Percentiles rank a stretch among this genome's conserved stretches.
Conservation (phyloP, 2,113 vertebrate genomes). For the Romanogobio albipinnatus region DNA sequence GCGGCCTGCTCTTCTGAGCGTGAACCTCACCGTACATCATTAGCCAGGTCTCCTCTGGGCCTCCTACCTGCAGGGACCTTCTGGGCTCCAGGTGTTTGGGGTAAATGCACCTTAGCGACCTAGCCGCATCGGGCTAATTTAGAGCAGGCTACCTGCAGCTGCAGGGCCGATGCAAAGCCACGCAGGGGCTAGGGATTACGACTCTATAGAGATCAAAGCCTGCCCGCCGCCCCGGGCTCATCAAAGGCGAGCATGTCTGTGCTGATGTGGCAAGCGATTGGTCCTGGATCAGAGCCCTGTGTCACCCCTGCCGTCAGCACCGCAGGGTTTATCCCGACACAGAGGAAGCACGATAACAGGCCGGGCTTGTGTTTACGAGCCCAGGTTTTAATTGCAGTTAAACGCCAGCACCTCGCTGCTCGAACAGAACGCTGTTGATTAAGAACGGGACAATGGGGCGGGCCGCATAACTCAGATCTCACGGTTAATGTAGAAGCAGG, state of each 20-base stretch:
- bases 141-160: slow-evolving; percentile 70
- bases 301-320: slow-evolving; percentile 61
- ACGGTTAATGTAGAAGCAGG: slow-evolving; percentile 74
- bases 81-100: slow-evolving; percentile 75
- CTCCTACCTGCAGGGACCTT: slow-evolving; percentile 71
- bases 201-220: slow-evolving; percentile 83
- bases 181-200: slow-evolving; percentile 73
- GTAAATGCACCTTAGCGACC: slow-evolving; percentile 71
- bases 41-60: slow-evolving; percentile 73
- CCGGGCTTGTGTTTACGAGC: slow-evolving; percentile 70
- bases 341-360: slow-evolving; percentile 70
- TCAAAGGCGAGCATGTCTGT: slow-evolving; percentile 78
- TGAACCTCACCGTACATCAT: slow-evolving; percentile 59
- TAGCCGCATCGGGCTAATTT: slow-evolving; percentile 75
- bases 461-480: slow-evolving; percentile 75
- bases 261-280: slow-evolving; percentile 74
- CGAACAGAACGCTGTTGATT: slow-evolving; percentile 40
- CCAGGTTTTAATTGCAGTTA: slow-evolving; percentile 74
- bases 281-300: slow-evolving; percentile 63
- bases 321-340: slow-evolving; percentile 71
- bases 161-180: slow-evolving; percentile 63
- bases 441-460: slow-evolving; percentile 35
- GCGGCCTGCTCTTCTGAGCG: slow-evolving; percentile 46
- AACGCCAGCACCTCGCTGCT: slow-evolving; percentile 68
- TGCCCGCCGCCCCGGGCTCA: slow-evolving; percentile 67